Evolutionary conservation across 2,797 vertebrate species (phyloP).

Genomic region (Falco rusticolus): DNA sequence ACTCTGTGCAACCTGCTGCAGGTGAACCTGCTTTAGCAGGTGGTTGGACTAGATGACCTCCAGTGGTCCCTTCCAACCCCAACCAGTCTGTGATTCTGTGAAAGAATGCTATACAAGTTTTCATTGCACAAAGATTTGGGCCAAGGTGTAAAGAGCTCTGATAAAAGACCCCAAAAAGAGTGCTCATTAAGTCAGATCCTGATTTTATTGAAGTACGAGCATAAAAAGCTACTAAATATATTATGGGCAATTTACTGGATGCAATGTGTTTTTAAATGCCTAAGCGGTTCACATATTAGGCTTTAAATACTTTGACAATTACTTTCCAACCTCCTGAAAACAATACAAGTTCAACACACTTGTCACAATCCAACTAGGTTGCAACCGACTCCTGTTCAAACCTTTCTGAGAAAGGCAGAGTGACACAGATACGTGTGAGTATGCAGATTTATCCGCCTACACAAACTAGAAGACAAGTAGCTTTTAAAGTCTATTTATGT

Average conservation of each 20-base stretch:
- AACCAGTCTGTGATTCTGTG: too few species aligned
- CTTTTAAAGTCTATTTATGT: not conserved
- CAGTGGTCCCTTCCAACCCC: too few species aligned
- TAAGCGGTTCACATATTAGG: not conserved
- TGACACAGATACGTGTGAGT: not conserved
- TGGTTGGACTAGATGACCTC: too few species aligned
- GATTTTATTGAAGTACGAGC: not conserved
- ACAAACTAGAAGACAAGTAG: not conserved
- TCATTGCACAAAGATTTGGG: not conserved
- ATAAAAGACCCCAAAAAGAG: not conserved
- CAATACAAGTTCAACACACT: not conserved
- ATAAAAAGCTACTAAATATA: not conserved
- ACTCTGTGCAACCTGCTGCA: too few species aligned
- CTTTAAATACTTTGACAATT: not conserved
- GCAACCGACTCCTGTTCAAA: not conserved
- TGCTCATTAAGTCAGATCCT: not conserved
- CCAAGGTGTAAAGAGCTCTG: not conserved
- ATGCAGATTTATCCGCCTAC: not conserved
- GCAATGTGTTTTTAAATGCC: not conserved
- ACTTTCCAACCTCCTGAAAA: not conserved
- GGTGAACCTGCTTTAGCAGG: too few species aligned
- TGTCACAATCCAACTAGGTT: not conserved
- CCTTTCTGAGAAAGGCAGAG: not conserved
- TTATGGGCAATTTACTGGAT: not conserved
- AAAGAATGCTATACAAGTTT: not conserved